These are phyloP conservation scores for Lordiphosa fenestrarum DNA, from an alignment of 2,888 invertebrate species.

Conservation along the genomic window DNA sequence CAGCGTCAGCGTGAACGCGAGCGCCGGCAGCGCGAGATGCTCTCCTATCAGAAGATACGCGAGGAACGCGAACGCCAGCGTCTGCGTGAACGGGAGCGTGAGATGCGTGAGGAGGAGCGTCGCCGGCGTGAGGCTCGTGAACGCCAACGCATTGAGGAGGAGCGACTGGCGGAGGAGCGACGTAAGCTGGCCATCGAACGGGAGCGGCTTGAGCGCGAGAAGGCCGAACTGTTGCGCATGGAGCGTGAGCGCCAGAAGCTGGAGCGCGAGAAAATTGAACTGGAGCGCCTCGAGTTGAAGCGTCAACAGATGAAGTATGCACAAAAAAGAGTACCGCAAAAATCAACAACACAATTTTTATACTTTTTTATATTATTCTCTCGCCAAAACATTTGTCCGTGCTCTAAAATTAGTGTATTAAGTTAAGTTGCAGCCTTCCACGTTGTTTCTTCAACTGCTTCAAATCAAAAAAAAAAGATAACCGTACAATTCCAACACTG, in stretches of 20 bases:
- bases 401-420: conserved; percentile 47
- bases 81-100: conserved; percentile 89
- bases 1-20: conserved; percentile 75
- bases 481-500: not conserved
- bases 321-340: conserved; percentile 50
- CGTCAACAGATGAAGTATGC: conserved; percentile 87
- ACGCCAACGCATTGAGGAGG: conserved; percentile 91
- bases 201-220: conserved; percentile 93
- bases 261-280: conserved; percentile 87
- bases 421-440: conserved; percentile 58
- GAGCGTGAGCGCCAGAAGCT: conserved; percentile 91
- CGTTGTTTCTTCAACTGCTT: conserved; percentile 60
- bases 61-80: conserved; percentile 90
- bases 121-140: conserved; percentile 90
- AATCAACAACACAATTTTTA: conserved; percentile 59
- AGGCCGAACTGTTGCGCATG: conserved; percentile 89
- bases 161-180: conserved; percentile 89
- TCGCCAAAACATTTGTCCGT: conserved; percentile 53
- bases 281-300: conserved; percentile 91
- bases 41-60: conserved; percentile 90
- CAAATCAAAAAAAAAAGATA: conserved; percentile 12
- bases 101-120: conserved; percentile 88
- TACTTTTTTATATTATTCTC: conserved; percentile 36
- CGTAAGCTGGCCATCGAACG: conserved; percentile 91
- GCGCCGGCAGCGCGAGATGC: conserved; percentile 83